A percentile compares a stretch with the other conserved stretches of the same genome.
These are phyloP conservation scores for Hippocampus zosterae DNA, from an alignment of 2,113 vertebrate species.

Conservation along the genomic window DNA sequence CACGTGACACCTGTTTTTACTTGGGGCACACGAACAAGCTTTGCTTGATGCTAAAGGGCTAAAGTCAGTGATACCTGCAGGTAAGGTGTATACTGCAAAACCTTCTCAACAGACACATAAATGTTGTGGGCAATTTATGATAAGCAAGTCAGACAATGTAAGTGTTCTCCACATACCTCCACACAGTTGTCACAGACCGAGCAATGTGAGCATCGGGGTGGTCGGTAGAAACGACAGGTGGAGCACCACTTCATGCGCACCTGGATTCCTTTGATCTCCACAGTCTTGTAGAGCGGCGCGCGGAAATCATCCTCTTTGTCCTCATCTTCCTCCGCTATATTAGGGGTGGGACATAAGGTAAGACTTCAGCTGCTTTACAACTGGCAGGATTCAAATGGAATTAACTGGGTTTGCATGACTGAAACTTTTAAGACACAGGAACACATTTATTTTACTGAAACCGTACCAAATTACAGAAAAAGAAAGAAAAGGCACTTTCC, in stretches of 20 bases:
- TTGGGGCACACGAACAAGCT: too few species aligned
- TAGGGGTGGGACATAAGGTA: not conserved
- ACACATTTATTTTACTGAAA: not conserved
- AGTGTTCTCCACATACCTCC: slow-evolving; percentile 75
- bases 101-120: not conserved
- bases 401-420: not conserved
- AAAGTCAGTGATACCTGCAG: too few species aligned
- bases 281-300: slow-evolving; percentile 94
- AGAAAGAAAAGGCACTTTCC: not conserved
- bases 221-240: slow-evolving; percentile 95
- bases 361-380: not conserved
- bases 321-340: slow-evolving; percentile 91
- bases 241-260: slow-evolving; percentile 99
- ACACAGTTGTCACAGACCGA: slow-evolving; percentile 98
- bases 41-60: too few species aligned
- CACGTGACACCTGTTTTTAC: too few species aligned
- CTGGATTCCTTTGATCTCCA: slow-evolving; percentile 95
- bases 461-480: not conserved
- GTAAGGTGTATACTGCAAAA: too few species aligned
- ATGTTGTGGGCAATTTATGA: not conserved
- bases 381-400: not conserved
- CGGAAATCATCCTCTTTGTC: slow-evolving; percentile 98
- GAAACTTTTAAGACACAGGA: too few species aligned
- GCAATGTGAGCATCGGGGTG: slow-evolving; percentile 94
- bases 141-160: not conserved